Percentiles rank a stretch among this genome's conserved stretches.
phyloP scores from a whole-genome alignment of 2,888 invertebrate species.

The Linnaemya vulpina region DNA sequence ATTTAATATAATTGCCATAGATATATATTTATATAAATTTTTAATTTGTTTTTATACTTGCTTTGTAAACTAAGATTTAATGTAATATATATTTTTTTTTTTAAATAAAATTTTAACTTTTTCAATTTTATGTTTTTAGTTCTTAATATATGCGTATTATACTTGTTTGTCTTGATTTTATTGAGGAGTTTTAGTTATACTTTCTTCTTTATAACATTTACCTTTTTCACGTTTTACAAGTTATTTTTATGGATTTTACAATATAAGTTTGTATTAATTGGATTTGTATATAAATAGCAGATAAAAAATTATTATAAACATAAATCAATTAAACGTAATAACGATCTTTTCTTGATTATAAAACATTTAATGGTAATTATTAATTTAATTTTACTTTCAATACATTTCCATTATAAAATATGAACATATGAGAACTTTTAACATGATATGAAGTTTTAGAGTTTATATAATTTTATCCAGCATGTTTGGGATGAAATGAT shows the following conservation, averaged over 20 bases:
- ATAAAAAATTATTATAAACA: conserved; percentile 12
- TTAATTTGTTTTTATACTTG: conserved; percentile 33
- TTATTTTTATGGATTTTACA: conserved; percentile 15
- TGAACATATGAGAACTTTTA: conserved; percentile 45
- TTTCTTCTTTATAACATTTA: conserved; percentile 10
- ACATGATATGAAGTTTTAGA: conserved; percentile 56
- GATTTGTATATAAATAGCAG: not conserved
- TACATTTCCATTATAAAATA: conserved; percentile 38
- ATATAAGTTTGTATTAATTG: conserved; percentile 23
- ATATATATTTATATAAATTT: conserved; percentile 49
- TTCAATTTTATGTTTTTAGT: not conserved
- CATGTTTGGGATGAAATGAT: not conserved
- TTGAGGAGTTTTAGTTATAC: conserved; percentile 2
- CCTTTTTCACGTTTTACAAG: not conserved
- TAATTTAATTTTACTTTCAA: conserved; percentile 30
- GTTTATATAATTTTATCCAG: conserved; percentile 49
- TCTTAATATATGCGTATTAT: conserved; percentile 29
- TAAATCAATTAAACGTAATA: conserved; percentile 34
- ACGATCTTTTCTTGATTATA: conserved; percentile 19
- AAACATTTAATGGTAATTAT: conserved; percentile 42
- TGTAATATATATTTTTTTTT: conserved; percentile 33
- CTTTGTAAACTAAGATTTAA: conserved; percentile 60
- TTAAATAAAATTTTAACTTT: conserved; percentile 51
- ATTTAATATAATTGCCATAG: conserved; percentile 65
- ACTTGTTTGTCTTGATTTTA: conserved; percentile 48